A percentile compares a stretch with the other conserved stretches of the same genome.
Conservation (phyloP, 2,797 vertebrate genomes). For the Serranus cabrilla region DNA sequence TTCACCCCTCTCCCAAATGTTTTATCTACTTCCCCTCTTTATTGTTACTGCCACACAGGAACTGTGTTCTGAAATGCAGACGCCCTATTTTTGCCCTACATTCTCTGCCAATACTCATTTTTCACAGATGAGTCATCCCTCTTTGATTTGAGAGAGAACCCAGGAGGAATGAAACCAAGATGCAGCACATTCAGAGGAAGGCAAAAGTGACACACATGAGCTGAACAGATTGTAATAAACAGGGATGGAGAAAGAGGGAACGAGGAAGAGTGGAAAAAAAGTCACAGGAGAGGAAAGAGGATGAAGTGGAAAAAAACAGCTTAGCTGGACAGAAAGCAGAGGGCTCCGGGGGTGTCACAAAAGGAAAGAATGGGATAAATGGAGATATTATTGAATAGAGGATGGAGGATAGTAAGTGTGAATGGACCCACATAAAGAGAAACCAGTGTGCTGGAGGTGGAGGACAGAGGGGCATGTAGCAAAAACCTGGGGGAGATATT, state of each 20-base stretch:
- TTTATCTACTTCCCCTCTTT: slow-evolving; percentile 58
- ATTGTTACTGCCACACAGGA: slow-evolving; percentile 45
- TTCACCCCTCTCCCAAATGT: slow-evolving; percentile 27
- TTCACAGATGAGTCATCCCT: slow-evolving; percentile 69
- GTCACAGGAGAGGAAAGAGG: slow-evolving; percentile 17
- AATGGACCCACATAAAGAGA: slow-evolving; percentile 6
- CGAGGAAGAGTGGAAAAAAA: slow-evolving; percentile 2
- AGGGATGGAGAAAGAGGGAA: background rate
- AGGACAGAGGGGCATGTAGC: background rate
- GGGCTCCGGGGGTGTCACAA: slow-evolving; percentile 5
- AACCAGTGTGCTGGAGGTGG: background rate
- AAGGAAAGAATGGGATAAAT: slow-evolving; percentile 21
- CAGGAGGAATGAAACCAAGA: slow-evolving; percentile 61
- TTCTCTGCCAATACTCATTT: slow-evolving; percentile 60
- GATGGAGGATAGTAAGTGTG: slow-evolving; percentile 10
- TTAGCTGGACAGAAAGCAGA: slow-evolving; percentile 35
- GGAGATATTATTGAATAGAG: slow-evolving; percentile 20
- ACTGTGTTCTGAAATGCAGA: slow-evolving; percentile 46
- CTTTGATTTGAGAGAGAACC: slow-evolving; percentile 64
- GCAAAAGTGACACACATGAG: slow-evolving; percentile 27
- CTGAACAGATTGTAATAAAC: slow-evolving; percentile 50
- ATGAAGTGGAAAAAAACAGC: slow-evolving; percentile 9
- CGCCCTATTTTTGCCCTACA: slow-evolving; percentile 51
- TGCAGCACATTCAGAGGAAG: slow-evolving; percentile 35
- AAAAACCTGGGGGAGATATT: background rate